These are phyloP conservation scores for Dasypolia templi DNA, from an alignment of 2,888 invertebrate species.

Conservation along the genomic window DNA sequence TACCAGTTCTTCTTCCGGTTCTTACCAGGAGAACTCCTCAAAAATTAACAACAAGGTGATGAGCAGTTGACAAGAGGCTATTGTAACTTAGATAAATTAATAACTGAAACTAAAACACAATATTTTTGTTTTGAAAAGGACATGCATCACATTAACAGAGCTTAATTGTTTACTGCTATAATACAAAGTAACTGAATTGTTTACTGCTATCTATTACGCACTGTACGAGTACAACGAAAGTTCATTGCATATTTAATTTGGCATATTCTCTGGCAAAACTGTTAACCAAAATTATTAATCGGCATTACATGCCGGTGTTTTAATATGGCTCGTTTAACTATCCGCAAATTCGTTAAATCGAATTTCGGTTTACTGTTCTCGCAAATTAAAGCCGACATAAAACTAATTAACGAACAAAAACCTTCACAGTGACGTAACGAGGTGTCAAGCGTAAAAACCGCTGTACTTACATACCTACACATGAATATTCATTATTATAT, in stretches of 20 bases:
- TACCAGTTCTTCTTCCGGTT: too few species aligned
- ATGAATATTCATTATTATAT: conserved; percentile 64
- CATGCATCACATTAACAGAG: conserved; percentile 1
- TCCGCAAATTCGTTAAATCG: neutral
- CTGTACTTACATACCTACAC: conserved; percentile 32
- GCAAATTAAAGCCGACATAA: conserved; percentile 10
- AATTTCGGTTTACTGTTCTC: neutral
- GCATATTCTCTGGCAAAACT: neutral
- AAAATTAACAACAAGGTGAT: too few species aligned
- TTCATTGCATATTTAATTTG: neutral
- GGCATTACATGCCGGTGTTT: neutral
- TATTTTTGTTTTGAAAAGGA: neutral
- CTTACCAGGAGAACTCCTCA: too few species aligned
- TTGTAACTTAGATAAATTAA: too few species aligned
- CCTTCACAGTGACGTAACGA: conserved; percentile 34
- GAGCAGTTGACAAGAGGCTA: too few species aligned
- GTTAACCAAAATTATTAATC: neutral
- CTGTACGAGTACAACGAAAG: neutral
- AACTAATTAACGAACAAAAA: conserved; percentile 24
- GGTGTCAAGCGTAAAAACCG: conserved; percentile 40
- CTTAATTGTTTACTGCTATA: neutral
- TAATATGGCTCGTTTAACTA: neutral
- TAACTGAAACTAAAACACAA: too few species aligned
- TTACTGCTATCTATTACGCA: neutral
- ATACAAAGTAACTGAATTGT: conserved; percentile 8